Conservation (phyloP, 1,140 invertebrate species). For the Hesperophylax magnus region DNA sequence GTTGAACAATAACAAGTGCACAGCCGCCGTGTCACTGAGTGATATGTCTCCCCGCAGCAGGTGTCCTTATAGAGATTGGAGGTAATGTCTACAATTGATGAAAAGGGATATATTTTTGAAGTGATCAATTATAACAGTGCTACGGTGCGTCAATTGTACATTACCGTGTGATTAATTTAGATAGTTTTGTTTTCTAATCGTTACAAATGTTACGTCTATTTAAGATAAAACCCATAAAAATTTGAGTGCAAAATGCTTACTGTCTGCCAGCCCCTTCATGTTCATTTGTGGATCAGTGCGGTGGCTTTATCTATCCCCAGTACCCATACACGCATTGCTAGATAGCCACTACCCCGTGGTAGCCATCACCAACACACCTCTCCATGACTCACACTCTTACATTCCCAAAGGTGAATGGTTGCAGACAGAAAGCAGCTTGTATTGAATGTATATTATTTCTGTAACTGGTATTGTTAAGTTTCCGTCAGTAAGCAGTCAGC, state of each 20-base stretch:
- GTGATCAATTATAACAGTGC: conserved; percentile 30
- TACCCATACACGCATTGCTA: background rate
- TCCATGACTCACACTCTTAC: conserved; percentile 12
- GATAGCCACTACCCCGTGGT: background rate
- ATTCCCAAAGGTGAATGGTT: conserved; percentile 20
- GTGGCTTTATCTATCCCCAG: background rate
- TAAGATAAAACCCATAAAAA: conserved; percentile 42
- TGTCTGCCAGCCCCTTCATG: conserved; percentile 7
- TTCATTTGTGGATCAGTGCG: background rate
- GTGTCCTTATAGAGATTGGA: background rate
- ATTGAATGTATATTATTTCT: conserved; percentile 35
- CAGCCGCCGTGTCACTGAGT: background rate
- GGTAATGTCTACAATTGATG: conserved; percentile 39
- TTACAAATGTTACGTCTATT: conserved; percentile 55
- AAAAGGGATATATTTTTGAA: conserved; percentile 33
- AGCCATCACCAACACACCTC: background rate
- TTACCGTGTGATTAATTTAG: conserved; percentile 53
- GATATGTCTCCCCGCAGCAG: background rate
- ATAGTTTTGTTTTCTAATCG: conserved; percentile 55
- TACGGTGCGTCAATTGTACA: conserved; percentile 45
- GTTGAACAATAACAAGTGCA: background rate
- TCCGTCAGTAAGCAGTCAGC: background rate
- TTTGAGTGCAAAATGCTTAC: conserved; percentile 32
- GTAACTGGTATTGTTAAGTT: conserved; percentile 46
- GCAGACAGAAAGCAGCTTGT: conserved; percentile 30